Evolutionary conservation across 2,113 vertebrate genomes (phyloP).

Genomic region (Nanorana parkeri): DNA sequence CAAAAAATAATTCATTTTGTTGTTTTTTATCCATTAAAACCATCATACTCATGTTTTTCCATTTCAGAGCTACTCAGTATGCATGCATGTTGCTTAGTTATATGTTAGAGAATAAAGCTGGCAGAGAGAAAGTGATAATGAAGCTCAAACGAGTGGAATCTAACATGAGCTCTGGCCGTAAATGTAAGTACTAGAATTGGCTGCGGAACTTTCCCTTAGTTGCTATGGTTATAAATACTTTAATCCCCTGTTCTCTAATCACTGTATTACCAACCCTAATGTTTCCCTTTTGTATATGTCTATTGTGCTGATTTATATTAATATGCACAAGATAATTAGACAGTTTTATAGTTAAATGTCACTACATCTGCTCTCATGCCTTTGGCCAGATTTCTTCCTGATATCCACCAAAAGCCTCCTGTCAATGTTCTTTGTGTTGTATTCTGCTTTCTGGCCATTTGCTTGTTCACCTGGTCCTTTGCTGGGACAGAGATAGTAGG

Average conservation of each 20-base stretch:
- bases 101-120: conserved; percentile 79
- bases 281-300: too few relatives aligned
- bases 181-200: conserved; percentile 84
- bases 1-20: not conserved
- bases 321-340: too few relatives aligned
- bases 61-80: conserved; percentile 90
- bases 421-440: too few relatives aligned
- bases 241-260: not conserved
- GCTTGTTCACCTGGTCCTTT: too few relatives aligned
- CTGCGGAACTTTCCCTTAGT: conserved; percentile 35
- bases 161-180: conserved; percentile 90
- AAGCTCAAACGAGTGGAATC: conserved; percentile 87
- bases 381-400: too few relatives aligned
- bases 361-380: too few relatives aligned
- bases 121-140: conserved; percentile 75
- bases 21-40: conserved; percentile 60
- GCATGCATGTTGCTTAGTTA: conserved; percentile 87
- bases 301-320: too few relatives aligned
- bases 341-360: too few relatives aligned
- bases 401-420: too few relatives aligned
- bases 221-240: not conserved
- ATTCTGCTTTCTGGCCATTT: too few relatives aligned
- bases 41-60: conserved; percentile 64
- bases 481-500: too few relatives aligned
- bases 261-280: not conserved